Evolutionary conservation across 2,113 vertebrate species (phyloP).

Genomic region (Mixornis gularis): DNA sequence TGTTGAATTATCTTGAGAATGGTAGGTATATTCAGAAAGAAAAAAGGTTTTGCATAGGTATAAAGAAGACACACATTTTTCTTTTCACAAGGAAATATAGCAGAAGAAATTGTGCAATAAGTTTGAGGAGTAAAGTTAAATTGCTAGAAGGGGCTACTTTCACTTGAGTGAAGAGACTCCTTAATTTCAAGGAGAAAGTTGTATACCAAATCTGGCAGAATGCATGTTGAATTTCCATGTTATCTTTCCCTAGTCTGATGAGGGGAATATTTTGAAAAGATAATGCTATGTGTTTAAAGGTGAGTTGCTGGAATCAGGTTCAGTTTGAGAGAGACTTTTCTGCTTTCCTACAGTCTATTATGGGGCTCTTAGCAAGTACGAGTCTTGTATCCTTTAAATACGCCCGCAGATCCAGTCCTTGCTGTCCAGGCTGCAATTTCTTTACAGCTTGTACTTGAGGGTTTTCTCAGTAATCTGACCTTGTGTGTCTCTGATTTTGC

Average conservation of each 20-base stretch:
- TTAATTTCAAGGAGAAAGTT: not conserved
- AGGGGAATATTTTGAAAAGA: not conserved
- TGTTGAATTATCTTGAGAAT: not conserved
- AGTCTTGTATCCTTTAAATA: not conserved
- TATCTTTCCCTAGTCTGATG: not conserved
- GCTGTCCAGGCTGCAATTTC: not conserved
- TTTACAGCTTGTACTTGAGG: not conserved
- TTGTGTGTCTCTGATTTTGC: not conserved
- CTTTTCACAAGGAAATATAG: not conserved
- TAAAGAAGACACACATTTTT: not conserved
- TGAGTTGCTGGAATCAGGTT: not conserved
- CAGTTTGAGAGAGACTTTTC: not conserved
- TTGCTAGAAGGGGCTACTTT: not conserved
- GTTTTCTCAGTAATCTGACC: not conserved
- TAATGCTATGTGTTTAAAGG: not conserved
- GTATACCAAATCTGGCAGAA: not conserved
- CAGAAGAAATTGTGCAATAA: not conserved
- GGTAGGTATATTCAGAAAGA: not conserved
- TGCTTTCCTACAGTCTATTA: not conserved
- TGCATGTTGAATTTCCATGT: not conserved
- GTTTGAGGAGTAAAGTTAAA: not conserved
- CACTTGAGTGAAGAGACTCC: not conserved
- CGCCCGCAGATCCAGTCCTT: not conserved
- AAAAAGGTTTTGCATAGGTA: not conserved
- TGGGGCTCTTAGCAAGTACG: fast-evolving